These are phyloP conservation scores for Anisognathus igniventris DNA, from an alignment of 2,797 vertebrate genomes.

Conservation along the genomic window DNA sequence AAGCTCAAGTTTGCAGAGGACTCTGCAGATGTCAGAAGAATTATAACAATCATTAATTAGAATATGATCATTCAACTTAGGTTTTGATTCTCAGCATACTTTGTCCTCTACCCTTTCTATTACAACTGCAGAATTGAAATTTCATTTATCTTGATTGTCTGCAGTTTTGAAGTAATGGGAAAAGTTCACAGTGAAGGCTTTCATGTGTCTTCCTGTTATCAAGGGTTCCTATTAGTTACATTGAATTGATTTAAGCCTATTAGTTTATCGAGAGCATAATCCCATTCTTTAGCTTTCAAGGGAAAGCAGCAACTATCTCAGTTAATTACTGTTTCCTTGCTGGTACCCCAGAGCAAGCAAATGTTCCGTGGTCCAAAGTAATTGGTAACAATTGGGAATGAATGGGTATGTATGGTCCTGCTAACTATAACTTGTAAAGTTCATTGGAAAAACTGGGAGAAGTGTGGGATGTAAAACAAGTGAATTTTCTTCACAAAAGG, in stretches of 20 bases:
- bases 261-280: slow-evolving; percentile 58
- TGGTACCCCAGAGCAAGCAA: slow-evolving; percentile 56
- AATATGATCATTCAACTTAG: slow-evolving; percentile 36
- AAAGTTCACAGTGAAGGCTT: slow-evolving; percentile 37
- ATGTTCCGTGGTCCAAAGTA: slow-evolving; percentile 39
- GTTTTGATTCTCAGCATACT: slow-evolving; percentile 3
- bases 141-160: slow-evolving; percentile 46
- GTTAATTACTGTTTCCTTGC: slow-evolving; percentile 71
- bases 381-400: slow-evolving; percentile 40
- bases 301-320: slow-evolving; percentile 53
- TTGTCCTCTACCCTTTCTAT: slow-evolving; percentile 40
- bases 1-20: background rate
- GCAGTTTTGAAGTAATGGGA: slow-evolving; percentile 46
- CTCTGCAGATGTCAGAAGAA: slow-evolving; percentile 1
- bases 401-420: background rate
- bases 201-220: slow-evolving; percentile 9
- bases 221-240: slow-evolving; percentile 34
- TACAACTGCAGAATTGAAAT: slow-evolving; percentile 25
- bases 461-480: background rate
- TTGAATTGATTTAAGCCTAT: slow-evolving; percentile 58
- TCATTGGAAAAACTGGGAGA: slow-evolving; percentile 48
- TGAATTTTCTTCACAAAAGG: background rate
- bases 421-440: slow-evolving; percentile 39
- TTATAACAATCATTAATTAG: slow-evolving; percentile 38
- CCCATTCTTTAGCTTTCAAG: slow-evolving; percentile 55